These are phyloP conservation scores for Apogon hyalosoma DNA, from an alignment of 2,797 vertebrate genomes.

Conservation along the genomic window DNA sequence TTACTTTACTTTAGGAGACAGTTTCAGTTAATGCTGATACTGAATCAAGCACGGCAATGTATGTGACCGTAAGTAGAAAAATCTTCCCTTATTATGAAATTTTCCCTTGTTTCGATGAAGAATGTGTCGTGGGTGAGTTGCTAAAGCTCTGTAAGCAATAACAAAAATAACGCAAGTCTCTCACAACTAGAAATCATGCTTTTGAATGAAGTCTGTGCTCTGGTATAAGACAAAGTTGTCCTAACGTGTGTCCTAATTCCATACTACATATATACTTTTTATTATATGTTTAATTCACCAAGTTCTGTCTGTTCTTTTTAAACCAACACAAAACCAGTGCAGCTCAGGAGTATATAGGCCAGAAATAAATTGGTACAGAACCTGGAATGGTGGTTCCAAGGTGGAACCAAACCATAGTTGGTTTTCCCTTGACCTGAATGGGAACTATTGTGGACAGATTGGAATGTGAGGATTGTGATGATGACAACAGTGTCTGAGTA, in stretches of 20 bases:
- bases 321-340: too few species aligned
- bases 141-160: constrained; percentile 40
- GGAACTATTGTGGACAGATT: too few species aligned
- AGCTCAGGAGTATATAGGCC: too few species aligned
- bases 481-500: too few species aligned
- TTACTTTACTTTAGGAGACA: constrained; percentile 47
- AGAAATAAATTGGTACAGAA: too few species aligned
- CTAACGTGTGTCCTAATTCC: not conserved
- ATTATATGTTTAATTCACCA: not conserved
- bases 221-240: not conserved
- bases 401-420: too few species aligned
- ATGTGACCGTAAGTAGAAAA: constrained; percentile 13
- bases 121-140: constrained; percentile 36
- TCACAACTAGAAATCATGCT: constrained; percentile 14
- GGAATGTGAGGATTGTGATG: too few species aligned
- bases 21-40: constrained; percentile 43
- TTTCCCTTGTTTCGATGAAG: constrained; percentile 34
- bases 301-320: too few species aligned
- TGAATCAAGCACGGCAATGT: constrained; percentile 37
- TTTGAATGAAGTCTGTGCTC: not conserved
- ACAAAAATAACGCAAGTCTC: constrained; percentile 4
- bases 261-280: not conserved
- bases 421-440: too few species aligned
- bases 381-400: too few species aligned
- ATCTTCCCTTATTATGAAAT: not conserved